A percentile compares a stretch with the other conserved stretches of the same genome.
Evolutionary conservation across 2,888 invertebrate species (phyloP).

Genomic region (Cacoxenus indagator): DNA sequence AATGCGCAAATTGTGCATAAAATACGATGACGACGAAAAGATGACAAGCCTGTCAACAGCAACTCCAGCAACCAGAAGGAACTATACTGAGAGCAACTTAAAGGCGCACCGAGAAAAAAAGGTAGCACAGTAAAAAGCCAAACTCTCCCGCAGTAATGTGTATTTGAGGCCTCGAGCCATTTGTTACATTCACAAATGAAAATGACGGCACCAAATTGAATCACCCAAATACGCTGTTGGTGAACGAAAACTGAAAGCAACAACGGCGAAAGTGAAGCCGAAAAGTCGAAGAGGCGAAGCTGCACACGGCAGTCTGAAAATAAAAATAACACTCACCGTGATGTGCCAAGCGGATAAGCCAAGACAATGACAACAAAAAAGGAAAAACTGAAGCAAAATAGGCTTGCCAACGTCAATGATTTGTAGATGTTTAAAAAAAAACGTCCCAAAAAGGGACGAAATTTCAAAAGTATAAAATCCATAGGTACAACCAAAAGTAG

Average conservation of each 20-base stretch:
- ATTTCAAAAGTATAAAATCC: constrained; percentile 56
- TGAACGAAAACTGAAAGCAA: constrained; percentile 27
- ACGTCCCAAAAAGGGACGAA: constrained; percentile 20
- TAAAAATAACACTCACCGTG: constrained; percentile 39
- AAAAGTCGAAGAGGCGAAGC: background rate
- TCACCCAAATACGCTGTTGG: constrained; percentile 42
- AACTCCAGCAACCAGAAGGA: background rate
- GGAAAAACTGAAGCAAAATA: background rate
- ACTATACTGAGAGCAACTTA: background rate
- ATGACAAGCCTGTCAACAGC: background rate
- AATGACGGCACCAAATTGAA: constrained; percentile 60
- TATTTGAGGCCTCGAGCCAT: constrained; percentile 8
- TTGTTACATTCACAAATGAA: constrained; percentile 56
- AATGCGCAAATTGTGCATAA: constrained; percentile 63
- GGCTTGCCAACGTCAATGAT: background rate
- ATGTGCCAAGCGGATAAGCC: constrained; percentile 11
- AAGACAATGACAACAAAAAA: constrained; percentile 11
- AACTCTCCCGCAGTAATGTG: background rate
- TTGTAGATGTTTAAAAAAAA: background rate
- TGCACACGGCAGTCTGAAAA: constrained; percentile 21
- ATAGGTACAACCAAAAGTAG: constrained; percentile 27
- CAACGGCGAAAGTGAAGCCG: constrained; percentile 35
- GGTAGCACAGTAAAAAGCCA: background rate
- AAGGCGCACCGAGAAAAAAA: background rate
- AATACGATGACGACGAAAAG: constrained; percentile 33